Evolutionary conservation across 2,888 invertebrate genomes (phyloP).

Genomic region (Spisula subtruncata): DNA sequence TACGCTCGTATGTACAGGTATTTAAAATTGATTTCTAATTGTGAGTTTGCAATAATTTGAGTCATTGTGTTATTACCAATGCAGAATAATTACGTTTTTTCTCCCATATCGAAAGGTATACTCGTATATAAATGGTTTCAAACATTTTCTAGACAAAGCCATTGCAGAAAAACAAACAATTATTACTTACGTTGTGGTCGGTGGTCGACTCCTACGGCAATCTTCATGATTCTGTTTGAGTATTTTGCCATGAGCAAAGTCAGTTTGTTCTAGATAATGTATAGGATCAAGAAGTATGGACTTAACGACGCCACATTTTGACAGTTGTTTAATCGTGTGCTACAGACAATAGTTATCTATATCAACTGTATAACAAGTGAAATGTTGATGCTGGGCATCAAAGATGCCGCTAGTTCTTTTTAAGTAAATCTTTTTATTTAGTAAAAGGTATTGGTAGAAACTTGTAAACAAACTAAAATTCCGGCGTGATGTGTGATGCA

Average conservation of each 20-base stretch:
- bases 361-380: no score
- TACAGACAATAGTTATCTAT: no score
- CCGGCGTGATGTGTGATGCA: no score
- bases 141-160: not conserved
- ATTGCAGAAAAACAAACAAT: not conserved
- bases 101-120: not conserved
- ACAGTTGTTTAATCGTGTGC: not conserved
- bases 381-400: no score
- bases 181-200: not conserved
- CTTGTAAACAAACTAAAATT: no score
- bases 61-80: no score
- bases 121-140: not conserved
- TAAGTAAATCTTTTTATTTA: no score
- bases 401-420: no score
- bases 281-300: not conserved
- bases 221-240: not conserved
- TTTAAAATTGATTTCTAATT: no score
- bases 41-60: no score
- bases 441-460: no score
- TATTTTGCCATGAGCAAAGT: not conserved
- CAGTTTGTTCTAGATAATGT: not conserved
- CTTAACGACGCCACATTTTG: not conserved
- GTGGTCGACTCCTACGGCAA: not conserved
- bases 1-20: no score
- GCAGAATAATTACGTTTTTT: not conserved